Percentiles rank a stretch among this genome's conserved stretches.
Evolutionary conservation across 2,888 invertebrate genomes (phyloP).

Genomic region (Abrostola tripartita): DNA sequence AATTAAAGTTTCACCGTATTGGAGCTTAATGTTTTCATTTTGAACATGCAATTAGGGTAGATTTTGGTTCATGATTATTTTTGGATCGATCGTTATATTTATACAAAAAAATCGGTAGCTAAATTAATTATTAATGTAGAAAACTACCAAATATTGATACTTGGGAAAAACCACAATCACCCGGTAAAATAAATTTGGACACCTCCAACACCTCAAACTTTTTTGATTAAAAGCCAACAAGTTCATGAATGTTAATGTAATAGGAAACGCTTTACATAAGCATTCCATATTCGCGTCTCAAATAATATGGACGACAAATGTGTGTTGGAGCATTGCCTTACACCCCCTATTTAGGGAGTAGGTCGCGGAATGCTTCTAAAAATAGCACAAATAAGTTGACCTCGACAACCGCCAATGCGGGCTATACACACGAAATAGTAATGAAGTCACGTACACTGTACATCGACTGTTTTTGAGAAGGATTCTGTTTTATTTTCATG

Average conservation of each 20-base stretch:
- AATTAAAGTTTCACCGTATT: conserved; percentile 3
- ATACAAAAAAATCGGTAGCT: no score
- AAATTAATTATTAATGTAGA: no score
- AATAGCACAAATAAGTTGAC: conserved; percentile 1
- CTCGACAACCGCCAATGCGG: background rate
- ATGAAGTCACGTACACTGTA: background rate
- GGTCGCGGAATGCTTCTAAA: background rate
- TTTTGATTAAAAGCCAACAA: conserved; percentile 16
- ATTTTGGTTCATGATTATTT: background rate
- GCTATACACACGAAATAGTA: background rate
- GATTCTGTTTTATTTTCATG: conserved; percentile 9
- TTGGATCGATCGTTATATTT: no score
- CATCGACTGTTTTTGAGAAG: background rate
- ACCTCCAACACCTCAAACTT: conserved; percentile 6
- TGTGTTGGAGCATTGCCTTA: background rate
- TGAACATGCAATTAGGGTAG: background rate
- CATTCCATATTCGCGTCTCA: background rate
- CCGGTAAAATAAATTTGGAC: conserved; percentile 4
- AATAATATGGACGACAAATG: conserved; percentile 2
- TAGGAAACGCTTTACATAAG: conserved; percentile 4
- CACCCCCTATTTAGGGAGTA: background rate
- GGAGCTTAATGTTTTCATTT: background rate
- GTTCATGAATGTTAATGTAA: conserved; percentile 15
- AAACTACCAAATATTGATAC: no score
- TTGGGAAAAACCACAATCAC: background rate